Percentiles rank a stretch among this genome's conserved stretches.
Evolutionary conservation across 2,888 invertebrate species (phyloP).

Genomic region (Monoplex corrugatus): DNA sequence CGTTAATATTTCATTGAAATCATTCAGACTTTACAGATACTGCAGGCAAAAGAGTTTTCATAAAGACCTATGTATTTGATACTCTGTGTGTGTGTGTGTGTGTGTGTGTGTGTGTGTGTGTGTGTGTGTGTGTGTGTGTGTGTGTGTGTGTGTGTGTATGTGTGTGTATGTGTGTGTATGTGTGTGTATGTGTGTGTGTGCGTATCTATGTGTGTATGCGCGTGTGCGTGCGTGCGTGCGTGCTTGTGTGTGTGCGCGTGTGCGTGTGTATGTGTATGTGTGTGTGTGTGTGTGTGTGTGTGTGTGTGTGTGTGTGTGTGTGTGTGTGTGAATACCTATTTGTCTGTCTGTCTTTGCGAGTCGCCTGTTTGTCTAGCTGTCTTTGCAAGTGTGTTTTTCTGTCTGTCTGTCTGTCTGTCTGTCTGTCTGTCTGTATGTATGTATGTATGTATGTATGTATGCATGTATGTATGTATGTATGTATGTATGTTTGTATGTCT

Average conservation of each 20-base stretch:
- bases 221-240: background rate
- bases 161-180: background rate
- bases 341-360: background rate
- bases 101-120: too few relatives aligned
- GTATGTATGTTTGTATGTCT: constrained; percentile 30
- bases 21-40: too few relatives aligned
- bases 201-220: background rate
- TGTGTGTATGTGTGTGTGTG: background rate
- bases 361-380: background rate
- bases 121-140: background rate
- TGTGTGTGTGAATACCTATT: background rate
- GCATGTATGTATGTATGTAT: background rate
- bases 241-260: background rate
- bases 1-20: too few relatives aligned
- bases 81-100: too few relatives aligned
- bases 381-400: background rate
- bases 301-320: background rate
- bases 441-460: constrained; percentile 4
- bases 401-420: background rate
- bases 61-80: too few relatives aligned
- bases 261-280: background rate
- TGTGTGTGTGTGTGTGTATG: background rate
- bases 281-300: background rate
- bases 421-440: background rate
- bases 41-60: too few relatives aligned